Evolutionary conservation across 2,113 vertebrate species (phyloP).

Genomic region (Myotis lucifugus): DNA sequence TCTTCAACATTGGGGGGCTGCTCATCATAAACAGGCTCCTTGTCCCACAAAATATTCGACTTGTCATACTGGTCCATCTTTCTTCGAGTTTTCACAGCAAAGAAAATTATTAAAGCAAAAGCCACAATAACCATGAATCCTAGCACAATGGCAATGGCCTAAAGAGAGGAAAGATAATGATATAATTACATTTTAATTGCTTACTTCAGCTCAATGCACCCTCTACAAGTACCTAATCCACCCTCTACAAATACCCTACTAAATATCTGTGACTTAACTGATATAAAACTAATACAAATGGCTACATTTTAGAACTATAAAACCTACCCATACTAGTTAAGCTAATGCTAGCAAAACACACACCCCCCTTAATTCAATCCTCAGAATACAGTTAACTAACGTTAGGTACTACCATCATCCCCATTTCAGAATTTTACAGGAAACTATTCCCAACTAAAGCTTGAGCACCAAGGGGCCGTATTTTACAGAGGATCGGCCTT

Average conservation of each 20-base stretch:
- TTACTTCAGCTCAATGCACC: conserved; percentile 21
- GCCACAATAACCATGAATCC: conserved; percentile 89
- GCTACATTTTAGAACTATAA: background rate
- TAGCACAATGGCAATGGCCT: conserved; percentile 93
- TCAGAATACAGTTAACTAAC: background rate
- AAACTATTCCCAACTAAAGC: background rate
- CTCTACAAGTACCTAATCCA: background rate
- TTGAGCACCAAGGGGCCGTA: background rate
- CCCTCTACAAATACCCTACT: background rate
- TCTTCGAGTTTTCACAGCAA: conserved; percentile 89
- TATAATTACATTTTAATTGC: conserved; percentile 25
- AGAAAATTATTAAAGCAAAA: conserved; percentile 92
- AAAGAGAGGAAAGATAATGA: conserved; percentile 5
- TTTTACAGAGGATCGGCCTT: background rate
- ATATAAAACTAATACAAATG: background rate
- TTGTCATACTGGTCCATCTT: conserved; percentile 87
- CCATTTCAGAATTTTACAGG: background rate
- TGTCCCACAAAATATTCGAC: conserved; percentile 91
- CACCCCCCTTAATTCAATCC: background rate
- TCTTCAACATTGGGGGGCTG: conserved; percentile 88
- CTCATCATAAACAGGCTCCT: conserved; percentile 81
- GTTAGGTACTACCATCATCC: background rate
- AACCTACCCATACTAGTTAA: background rate
- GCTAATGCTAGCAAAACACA: background rate
- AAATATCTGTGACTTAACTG: background rate